These are phyloP conservation scores for Cassiopea andromeda DNA, from an alignment of 30 jellyfish, hydroid and myxozoan genomes.

Conservation along the genomic window DNA sequence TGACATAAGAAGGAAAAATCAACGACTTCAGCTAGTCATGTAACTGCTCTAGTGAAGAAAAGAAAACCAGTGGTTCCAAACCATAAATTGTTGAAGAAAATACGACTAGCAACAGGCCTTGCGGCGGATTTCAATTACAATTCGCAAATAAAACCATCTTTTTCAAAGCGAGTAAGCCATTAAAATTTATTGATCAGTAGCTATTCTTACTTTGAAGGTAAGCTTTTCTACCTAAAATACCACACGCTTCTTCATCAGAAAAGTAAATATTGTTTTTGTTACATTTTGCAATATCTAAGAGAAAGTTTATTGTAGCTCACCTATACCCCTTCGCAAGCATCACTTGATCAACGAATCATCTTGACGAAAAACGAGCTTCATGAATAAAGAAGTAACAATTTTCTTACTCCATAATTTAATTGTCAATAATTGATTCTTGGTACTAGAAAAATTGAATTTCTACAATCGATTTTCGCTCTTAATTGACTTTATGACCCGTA, in stretches of 20 bases:
- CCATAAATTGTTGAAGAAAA: no score
- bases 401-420: neutral
- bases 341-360: neutral
- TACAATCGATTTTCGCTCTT: neutral
- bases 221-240: neutral
- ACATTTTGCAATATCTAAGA: neutral
- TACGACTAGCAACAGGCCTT: no score
- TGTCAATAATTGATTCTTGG: neutral
- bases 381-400: neutral
- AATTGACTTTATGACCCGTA: constrained; percentile 52
- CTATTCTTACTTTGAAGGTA: neutral
- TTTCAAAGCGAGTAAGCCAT: no score
- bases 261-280: no score
- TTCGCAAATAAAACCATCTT: no score
- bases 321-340: neutral
- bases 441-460: neutral
- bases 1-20: no score
- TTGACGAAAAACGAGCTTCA: neutral
- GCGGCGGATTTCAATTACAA: neutral
- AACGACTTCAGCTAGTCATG: no score
- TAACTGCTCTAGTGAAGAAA: no score
- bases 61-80: no score
- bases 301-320: neutral
- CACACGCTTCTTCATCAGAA: neutral
- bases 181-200: no score